These are phyloP conservation scores for Nasonia oneida DNA, from an alignment of 2,888 invertebrate species.

Conservation along the genomic window DNA sequence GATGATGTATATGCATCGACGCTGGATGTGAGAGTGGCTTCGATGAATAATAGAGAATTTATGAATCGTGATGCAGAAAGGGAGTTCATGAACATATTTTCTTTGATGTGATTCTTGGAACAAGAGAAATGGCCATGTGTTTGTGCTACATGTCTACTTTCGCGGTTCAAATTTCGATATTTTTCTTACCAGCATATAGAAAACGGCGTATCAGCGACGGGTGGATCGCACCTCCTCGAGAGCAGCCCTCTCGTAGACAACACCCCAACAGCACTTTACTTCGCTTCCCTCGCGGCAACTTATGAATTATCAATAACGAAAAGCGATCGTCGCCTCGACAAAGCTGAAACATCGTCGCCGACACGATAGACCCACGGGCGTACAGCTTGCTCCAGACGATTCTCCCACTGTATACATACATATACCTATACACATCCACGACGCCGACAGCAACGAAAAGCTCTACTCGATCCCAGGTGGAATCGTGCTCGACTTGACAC, in stretches of 20 bases:
- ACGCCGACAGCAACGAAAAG: slow-evolving; percentile 8
- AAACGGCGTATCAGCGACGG: too few species aligned
- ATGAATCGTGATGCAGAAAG: slow-evolving; percentile 19
- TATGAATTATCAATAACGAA: slow-evolving; percentile 21
- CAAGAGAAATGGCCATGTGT: not conserved
- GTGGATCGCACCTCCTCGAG: too few species aligned
- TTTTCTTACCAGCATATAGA: too few species aligned
- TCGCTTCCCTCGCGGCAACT: slow-evolving; percentile 5
- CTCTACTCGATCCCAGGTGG: slow-evolving; percentile 49
- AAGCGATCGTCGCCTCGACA: slow-evolving; percentile 34
- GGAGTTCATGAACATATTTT: not conserved
- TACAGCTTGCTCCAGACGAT: not conserved
- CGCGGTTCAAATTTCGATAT: too few species aligned
- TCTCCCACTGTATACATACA: not conserved
- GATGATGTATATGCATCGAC: slow-evolving; percentile 54
- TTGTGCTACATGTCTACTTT: too few species aligned
- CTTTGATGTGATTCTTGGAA: not conserved
- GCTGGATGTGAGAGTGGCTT: slow-evolving; percentile 17
- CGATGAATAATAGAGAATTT: slow-evolving; percentile 54
- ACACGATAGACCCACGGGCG: not conserved
- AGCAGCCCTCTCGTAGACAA: too few species aligned
- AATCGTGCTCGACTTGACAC: slow-evolving; percentile 41
- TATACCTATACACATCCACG: not conserved
- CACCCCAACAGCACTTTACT: not conserved
- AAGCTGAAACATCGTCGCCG: slow-evolving; percentile 8